A percentile compares a stretch with the other conserved stretches of the same genome.
phyloP scores from a whole-genome alignment of 2,797 vertebrate species.

The Masticophis lateralis region DNA sequence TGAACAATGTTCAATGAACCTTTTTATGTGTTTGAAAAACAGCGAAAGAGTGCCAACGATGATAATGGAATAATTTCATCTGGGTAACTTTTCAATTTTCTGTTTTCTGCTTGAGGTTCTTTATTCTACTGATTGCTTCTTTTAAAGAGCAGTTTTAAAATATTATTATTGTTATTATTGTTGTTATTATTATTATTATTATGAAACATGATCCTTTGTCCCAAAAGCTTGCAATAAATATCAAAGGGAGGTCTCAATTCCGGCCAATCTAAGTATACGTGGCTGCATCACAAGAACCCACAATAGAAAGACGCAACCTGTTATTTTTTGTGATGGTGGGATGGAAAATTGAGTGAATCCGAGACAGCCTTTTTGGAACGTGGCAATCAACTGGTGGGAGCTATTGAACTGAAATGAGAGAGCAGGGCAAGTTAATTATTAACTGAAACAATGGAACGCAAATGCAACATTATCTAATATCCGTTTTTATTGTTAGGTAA shows the following conservation, averaged over 20 bases:
- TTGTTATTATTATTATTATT: not conserved
- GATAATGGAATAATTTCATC: not conserved
- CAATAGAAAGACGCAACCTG: not conserved
- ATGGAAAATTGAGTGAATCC: not conserved
- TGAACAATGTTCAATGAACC: not conserved
- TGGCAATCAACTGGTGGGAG: not conserved
- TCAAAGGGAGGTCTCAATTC: not conserved
- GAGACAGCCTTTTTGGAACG: not conserved
- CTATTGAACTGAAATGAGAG: not conserved
- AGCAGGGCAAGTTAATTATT: slow-evolving; percentile 20
- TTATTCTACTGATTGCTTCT: not conserved
- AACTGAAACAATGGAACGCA: slow-evolving; percentile 10
- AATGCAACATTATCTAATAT: not conserved
- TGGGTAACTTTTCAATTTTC: not conserved
- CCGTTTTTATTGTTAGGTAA: not conserved
- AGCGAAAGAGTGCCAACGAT: not conserved
- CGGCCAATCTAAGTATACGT: not conserved
- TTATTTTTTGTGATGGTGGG: not conserved
- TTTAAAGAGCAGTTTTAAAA: not conserved
- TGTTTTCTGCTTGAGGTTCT: not conserved
- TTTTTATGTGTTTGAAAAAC: not conserved
- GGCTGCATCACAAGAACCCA: not conserved
- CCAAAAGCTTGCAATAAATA: not conserved
- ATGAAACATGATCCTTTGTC: not conserved
- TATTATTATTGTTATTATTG: not conserved